Base-by-base conservation (phyloP, 2,797 vertebrate genomes). In the Chaetophractus vellerosus region DNA sequence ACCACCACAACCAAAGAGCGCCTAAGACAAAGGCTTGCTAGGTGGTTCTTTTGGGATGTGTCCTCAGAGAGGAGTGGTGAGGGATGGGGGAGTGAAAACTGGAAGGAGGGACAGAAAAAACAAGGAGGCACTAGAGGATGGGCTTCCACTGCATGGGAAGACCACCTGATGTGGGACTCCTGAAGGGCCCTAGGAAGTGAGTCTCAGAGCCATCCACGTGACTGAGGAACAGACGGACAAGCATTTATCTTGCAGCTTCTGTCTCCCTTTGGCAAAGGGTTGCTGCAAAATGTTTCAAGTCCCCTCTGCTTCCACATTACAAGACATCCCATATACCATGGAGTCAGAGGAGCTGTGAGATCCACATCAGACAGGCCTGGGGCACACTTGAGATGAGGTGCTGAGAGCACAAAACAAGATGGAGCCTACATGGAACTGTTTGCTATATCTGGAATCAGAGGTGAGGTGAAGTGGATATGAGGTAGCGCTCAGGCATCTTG, bases 101-200 rank as follows among this genome's bases (percentile, higher is more conserved):
- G 10, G 12, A 36, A 74, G 24, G 63, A 71, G 3, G n/a, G 7
- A 79, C 52, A 26, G 57, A 64, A 36, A 41, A 11, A 74, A 63
- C 5, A 7, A 24, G 33, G 50, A n/a, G 24, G 9, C 8, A 11
- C 18, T 9, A 23, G 1, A 31, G 38, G 1, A 2, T 2, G 1
- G 23, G 5, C 45, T 38, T 45, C 48, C 2, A 2, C 9, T 3
- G 0, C 0, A n/a, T 45, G 31, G 59, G 38, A 9, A 7, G 24
- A 19, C 15, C 48, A 2, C 19, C n/a, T 6, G 11, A 0, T 10
- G 14, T 4, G 26, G 18, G 68, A 18, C 8, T 41, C 74, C 68
- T 52, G 52, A 31, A 33, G 5, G 76, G 19, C 24, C 52, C 26
- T 33, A 7, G 14, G 26, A 81, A 31, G 21, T 28, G 1, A 26